Evolutionary conservation across 2,797 vertebrate species (phyloP).

Genomic region (Esox masquinongy): DNA sequence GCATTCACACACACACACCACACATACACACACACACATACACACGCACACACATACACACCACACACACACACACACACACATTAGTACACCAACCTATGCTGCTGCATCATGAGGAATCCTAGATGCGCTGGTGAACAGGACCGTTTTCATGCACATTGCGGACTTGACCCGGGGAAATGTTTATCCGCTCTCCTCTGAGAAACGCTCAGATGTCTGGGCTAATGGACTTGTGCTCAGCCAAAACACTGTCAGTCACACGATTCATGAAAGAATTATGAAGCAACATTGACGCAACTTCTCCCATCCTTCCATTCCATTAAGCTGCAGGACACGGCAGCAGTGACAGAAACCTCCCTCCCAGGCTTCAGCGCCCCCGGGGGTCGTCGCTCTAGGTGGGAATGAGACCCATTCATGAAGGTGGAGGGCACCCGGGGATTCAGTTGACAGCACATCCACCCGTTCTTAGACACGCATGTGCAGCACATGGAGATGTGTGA

Average conservation of each 20-base stretch:
- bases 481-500: no score
- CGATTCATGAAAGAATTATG: not conserved
- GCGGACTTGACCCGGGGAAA: not conserved
- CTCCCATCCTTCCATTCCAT: conserved; percentile 62
- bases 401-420: conserved; percentile 50
- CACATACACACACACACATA: conserved; percentile 11
- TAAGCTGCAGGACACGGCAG: conserved; percentile 53
- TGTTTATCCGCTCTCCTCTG: not conserved
- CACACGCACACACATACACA: conserved; percentile 37
- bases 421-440: conserved; percentile 26
- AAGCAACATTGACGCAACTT: not conserved
- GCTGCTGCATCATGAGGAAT: not conserved
- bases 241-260: not conserved
- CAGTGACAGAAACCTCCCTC: conserved; percentile 45
- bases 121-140: not conserved
- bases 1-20: conserved; percentile 8
- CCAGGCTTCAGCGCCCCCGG: conserved; percentile 42
- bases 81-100: not conserved
- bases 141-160: not conserved
- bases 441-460: not conserved
- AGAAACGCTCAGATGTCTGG: not conserved
- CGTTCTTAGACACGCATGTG: no score
- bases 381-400: conserved; percentile 47
- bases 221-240: not conserved
- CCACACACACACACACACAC: conserved; percentile 7